phyloP scores from a whole-genome alignment of 2,113 vertebrate genomes.

The Tonatia bakeri region DNA sequence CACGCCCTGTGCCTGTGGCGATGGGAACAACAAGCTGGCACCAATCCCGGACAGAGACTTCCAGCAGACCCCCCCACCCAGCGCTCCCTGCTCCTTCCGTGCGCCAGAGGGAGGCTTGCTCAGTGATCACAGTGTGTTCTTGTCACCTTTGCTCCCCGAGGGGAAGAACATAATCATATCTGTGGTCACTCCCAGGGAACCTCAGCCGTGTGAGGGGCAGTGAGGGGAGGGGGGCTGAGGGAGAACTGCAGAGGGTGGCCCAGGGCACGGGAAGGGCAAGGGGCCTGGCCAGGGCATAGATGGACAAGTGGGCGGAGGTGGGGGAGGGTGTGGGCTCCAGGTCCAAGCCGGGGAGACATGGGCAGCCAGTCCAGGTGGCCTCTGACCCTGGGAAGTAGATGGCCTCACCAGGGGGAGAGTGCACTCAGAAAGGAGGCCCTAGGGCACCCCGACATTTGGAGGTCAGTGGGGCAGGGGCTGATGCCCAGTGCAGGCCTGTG shows the following conservation, averaged over 20 bases:
- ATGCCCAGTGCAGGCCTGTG: not conserved
- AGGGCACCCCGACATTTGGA: not conserved
- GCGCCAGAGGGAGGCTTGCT: not conserved
- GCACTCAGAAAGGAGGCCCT: not conserved
- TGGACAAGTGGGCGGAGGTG: not conserved
- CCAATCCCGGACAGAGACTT: not conserved
- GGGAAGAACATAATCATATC: not conserved
- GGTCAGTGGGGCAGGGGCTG: accelerated
- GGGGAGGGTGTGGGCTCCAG: not conserved
- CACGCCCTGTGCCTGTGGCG: not conserved
- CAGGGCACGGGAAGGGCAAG: accelerated
- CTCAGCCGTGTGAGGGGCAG: not conserved
- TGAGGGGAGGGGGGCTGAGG: accelerated
- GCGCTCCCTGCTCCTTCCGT: not conserved
- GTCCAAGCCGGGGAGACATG: not conserved
- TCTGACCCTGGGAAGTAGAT: not conserved
- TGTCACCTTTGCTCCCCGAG: not conserved
- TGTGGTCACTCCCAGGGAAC: not conserved
- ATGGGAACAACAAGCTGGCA: accelerated
- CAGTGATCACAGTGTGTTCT: not conserved
- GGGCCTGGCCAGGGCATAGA: accelerated
- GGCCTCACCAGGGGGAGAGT: not conserved
- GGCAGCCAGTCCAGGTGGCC: not conserved
- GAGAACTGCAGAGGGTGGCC: not conserved
- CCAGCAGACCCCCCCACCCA: not conserved